Evolutionary conservation across 2,888 invertebrate species (phyloP), one percentile per base, ranked within the genome.

Genomic region (Dicyrtoma fusca): DNA sequence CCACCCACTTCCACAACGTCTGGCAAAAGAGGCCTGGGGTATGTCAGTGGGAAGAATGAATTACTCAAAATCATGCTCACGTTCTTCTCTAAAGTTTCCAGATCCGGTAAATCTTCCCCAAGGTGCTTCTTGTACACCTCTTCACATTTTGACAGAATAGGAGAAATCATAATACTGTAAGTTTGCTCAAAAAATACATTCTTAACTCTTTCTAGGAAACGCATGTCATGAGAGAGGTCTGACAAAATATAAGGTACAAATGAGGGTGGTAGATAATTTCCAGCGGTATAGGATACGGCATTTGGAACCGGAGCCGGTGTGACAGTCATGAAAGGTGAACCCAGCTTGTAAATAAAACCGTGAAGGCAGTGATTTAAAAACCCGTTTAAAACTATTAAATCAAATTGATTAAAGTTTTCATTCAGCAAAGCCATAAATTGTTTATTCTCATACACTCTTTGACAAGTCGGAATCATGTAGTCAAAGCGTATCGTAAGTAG

Each of bases 381-480:
- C 21, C 51, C 74, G n/a, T 23, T 62, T 21, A 68, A 53, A 17
- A 74, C 11, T 0, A 74, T 44, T 5, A 74, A 34, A 63, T 74
- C 66, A 34, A 25, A 68, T 8, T 64, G 21, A 1, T n/a, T n/a
- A 68, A 79, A 81, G 21, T 68, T 34, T 34, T 69, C n/a, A 92
- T 89, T 0, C 89, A 88, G 65, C 89, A 89, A 81, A n/a, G 14
- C 19, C n/a, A 34, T 42, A 25, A 61, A 34, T 42, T 34, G 42
- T 6, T 13, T 10, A 44, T 34, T 61, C 10, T 61, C 4, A 17
- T 61, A 61, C n/a, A 42, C 42, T 14, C 19, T 42, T 10, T 44
- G 34, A 19, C 61, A 61, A 6, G 17, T 42, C 14, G 19, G 44
- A 11, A 25, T 8, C 8, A 8, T 8, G 8, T 5, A 34, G 3